Evolutionary conservation across 1,140 invertebrate species (phyloP).

Genomic region (Achroia grisella): DNA sequence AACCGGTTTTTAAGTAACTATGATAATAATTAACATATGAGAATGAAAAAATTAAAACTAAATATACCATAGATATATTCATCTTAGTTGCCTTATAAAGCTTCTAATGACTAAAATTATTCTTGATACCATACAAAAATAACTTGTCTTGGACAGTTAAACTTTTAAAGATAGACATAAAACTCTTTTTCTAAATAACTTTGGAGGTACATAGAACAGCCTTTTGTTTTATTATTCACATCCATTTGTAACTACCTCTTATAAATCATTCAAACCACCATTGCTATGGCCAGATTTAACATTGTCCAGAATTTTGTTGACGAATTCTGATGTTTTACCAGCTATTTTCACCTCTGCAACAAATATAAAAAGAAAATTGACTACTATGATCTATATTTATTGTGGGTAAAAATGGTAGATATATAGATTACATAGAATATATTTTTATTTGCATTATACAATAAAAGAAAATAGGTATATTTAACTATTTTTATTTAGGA

Average conservation of each 20-base stretch:
- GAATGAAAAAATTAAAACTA: too few relatives aligned
- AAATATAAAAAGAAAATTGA: conserved; percentile 7
- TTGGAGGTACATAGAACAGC: conserved; percentile 72
- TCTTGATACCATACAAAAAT: conserved; percentile 57
- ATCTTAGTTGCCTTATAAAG: conserved; percentile 54
- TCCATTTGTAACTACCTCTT: conserved; percentile 28
- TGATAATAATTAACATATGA: too few relatives aligned
- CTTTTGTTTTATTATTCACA: conserved; percentile 61
- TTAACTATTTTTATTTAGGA: too few relatives aligned
- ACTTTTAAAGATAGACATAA: conserved; percentile 50
- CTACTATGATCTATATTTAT: neutral
- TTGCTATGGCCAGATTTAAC: conserved; percentile 53
- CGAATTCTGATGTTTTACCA: conserved; percentile 59
- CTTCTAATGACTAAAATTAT: conserved; percentile 55
- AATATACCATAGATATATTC: conserved; percentile 3
- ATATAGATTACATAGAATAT: too few relatives aligned
- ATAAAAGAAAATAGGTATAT: too few relatives aligned
- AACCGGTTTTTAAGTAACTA: too few relatives aligned
- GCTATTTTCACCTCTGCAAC: conserved; percentile 61
- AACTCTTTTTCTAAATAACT: conserved; percentile 59
- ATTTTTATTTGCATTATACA: too few relatives aligned
- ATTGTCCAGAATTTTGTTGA: conserved; percentile 62
- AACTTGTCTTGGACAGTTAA: conserved; percentile 65
- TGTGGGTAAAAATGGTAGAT: too few relatives aligned
- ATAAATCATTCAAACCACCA: conserved; percentile 52